Percentiles rank a stretch among this genome's conserved stretches.
These are phyloP conservation scores for Megaceryle maxima DNA, from an alignment of 2,113 vertebrate species.

Conservation along the genomic window DNA sequence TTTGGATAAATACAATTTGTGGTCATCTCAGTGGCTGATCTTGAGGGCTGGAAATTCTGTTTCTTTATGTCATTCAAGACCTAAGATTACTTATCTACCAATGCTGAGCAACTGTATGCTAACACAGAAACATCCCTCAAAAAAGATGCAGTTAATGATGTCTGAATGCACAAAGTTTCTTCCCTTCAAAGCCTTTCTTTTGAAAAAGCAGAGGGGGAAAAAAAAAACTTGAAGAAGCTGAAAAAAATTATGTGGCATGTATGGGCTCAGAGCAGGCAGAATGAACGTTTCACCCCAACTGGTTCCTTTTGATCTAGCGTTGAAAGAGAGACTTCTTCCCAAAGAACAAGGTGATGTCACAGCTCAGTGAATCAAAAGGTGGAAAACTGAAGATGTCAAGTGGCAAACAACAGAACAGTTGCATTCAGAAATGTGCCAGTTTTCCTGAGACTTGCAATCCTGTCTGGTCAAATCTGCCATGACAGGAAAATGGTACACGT, in stretches of 20 bases:
- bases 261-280: background rate
- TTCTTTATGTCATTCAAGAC: background rate
- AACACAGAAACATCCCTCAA: background rate
- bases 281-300: background rate
- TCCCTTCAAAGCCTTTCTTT: background rate
- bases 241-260: background rate
- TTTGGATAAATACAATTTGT: background rate
- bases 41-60: background rate
- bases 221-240: background rate
- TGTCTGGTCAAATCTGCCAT: fast-evolving
- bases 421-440: background rate
- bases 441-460: background rate
- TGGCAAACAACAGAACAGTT: background rate
- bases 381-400: background rate
- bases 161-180: background rate
- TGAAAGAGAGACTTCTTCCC: background rate
- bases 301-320: background rate
- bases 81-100: background rate
- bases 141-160: background rate
- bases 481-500: background rate
- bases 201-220: background rate
- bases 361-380: background rate
- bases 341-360: background rate
- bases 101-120: background rate
- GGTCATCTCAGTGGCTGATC: background rate